These are phyloP conservation scores for Asbolus verrucosus DNA, from an alignment of 1,140 invertebrate species.

Conservation along the genomic window DNA sequence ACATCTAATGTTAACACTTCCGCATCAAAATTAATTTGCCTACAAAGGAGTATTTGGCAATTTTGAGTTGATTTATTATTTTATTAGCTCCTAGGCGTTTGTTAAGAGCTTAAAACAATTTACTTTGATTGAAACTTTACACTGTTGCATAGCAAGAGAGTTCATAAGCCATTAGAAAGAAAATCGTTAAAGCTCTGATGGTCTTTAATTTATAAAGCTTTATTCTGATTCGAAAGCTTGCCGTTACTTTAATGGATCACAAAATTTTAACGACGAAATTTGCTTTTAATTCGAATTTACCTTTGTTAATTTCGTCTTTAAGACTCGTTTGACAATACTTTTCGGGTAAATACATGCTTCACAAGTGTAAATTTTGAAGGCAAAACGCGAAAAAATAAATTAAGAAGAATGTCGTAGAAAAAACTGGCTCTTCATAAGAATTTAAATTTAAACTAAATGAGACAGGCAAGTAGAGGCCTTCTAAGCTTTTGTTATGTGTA, in stretches of 20 bases:
- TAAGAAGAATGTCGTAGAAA: background rate
- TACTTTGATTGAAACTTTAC: background rate
- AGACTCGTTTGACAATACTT: too few relatives aligned
- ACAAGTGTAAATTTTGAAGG: too few relatives aligned
- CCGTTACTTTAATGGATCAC: background rate
- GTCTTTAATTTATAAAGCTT: constrained; percentile 25
- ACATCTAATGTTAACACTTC: too few relatives aligned
- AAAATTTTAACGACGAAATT: background rate
- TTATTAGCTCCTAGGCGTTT: too few relatives aligned
- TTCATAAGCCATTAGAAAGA: constrained; percentile 6
- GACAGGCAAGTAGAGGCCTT: constrained; percentile 1
- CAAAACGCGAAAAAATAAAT: too few relatives aligned
- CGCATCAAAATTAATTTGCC: too few relatives aligned
- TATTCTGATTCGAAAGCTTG: background rate
- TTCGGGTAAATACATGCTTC: too few relatives aligned
- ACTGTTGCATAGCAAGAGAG: background rate
- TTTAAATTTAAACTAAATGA: constrained; percentile 17
- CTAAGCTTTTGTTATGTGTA: constrained; percentile 18
- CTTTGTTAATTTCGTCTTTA: background rate
- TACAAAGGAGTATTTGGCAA: too few relatives aligned
- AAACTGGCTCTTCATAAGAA: constrained; percentile 6
- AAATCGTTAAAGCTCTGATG: constrained; percentile 1
- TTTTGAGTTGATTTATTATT: too few relatives aligned
- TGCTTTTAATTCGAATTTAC: background rate
- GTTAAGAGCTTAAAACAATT: background rate